Percentiles rank a stretch among this genome's conserved stretches.
phyloP scores from a whole-genome alignment of 2,888 invertebrate species.

The Volucella bombylans region DNA sequence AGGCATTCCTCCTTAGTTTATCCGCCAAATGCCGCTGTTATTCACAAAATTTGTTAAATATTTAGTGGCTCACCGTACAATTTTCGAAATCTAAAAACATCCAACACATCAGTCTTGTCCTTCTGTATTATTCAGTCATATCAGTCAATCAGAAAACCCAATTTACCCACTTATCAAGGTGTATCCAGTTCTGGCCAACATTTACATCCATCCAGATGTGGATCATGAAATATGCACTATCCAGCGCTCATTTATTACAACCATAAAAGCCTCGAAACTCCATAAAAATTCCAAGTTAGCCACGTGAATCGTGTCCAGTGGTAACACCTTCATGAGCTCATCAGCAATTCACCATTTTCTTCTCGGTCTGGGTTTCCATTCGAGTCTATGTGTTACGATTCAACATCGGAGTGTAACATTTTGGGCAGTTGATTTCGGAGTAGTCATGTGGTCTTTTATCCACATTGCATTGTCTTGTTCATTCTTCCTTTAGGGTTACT shows the following conservation, averaged over 20 bases:
- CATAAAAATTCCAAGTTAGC: slow-evolving; percentile 21
- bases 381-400: slow-evolving; percentile 40
- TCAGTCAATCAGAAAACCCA: slow-evolving; percentile 44
- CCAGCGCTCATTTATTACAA: not conserved
- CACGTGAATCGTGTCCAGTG: slow-evolving; percentile 7
- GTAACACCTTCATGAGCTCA: slow-evolving; percentile 44
- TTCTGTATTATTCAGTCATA: slow-evolving; percentile 48
- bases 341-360: slow-evolving; percentile 42
- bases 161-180: not conserved
- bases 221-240: slow-evolving; percentile 38
- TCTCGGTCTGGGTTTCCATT: slow-evolving; percentile 9
- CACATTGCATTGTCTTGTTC: slow-evolving; percentile 1
- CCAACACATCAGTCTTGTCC: slow-evolving; percentile 8
- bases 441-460: slow-evolving; percentile 19
- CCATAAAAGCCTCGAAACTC: slow-evolving; percentile 7
- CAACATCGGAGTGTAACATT: slow-evolving; percentile 42
- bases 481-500: not conserved
- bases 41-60: too few relatives aligned
- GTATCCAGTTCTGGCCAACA: slow-evolving; percentile 4
- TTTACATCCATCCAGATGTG: slow-evolving; percentile 4
- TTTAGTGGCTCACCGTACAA: too few relatives aligned
- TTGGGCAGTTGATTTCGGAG: slow-evolving; percentile 37
- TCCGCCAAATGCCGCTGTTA: too few relatives aligned
- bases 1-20: too few relatives aligned
- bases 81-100: not conserved